Percentiles rank a stretch among this genome's conserved stretches.
Conservation (phyloP, 2,113 vertebrate genomes). For the Barnardius zonarius region DNA sequence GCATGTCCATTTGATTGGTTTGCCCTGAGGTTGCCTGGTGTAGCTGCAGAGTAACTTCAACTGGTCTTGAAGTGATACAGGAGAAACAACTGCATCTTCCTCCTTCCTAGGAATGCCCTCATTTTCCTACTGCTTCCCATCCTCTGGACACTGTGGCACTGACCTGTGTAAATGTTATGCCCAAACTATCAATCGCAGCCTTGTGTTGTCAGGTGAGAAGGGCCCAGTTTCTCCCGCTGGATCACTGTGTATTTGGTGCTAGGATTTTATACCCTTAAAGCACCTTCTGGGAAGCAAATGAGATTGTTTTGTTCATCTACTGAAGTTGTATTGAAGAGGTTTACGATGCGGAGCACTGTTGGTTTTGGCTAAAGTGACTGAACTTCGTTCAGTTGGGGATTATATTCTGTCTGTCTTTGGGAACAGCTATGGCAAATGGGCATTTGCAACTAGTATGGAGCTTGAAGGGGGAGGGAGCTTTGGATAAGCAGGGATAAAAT, state of each 20-base stretch:
- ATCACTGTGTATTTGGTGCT: background rate
- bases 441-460: background rate
- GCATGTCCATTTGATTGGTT: rapidly evolving
- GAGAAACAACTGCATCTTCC: background rate
- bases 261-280: background rate
- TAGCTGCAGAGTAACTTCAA: background rate
- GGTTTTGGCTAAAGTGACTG: background rate
- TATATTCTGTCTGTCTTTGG: background rate
- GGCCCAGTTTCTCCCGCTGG: background rate
- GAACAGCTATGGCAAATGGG: background rate
- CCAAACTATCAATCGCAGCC: background rate
- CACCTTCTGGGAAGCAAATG: background rate
- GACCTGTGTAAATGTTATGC: background rate
- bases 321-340: background rate
- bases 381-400: background rate
- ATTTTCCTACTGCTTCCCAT: background rate
- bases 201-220: background rate
- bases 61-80: background rate
- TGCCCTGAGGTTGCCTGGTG: background rate
- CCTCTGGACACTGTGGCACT: background rate
- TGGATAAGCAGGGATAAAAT: background rate
- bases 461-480: background rate
- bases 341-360: background rate
- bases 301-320: background rate
- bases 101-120: background rate